A percentile compares a stretch with the other conserved stretches of the same genome.
phyloP scores from a whole-genome alignment of 1,140 invertebrate genomes.

The Bombus waltoni region DNA sequence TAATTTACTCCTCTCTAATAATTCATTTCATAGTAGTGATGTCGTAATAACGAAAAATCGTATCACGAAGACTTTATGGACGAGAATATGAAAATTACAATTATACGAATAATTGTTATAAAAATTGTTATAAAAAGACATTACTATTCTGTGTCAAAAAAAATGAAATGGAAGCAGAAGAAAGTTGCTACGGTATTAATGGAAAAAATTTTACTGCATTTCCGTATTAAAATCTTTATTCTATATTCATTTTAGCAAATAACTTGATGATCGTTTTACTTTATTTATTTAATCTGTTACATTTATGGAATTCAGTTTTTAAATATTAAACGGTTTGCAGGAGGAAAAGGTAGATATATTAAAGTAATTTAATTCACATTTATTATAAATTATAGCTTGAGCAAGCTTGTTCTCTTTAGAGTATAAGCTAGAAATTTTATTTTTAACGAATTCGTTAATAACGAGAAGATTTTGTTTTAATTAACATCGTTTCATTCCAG shows the following conservation, averaged over 20 bases:
- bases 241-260: background rate
- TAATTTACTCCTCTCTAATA: background rate
- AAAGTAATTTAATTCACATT: background rate
- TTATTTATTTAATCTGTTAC: background rate
- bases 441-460: background rate
- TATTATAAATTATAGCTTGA: background rate
- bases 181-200: background rate
- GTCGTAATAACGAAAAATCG: too few species aligned
- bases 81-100: background rate
- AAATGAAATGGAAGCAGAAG: background rate
- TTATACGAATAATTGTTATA: background rate
- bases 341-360: too few species aligned
- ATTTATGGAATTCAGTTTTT: background rate
- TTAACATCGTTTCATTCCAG: background rate
- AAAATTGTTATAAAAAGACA: background rate
- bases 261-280: background rate
- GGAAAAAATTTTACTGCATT: background rate
- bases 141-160: background rate
- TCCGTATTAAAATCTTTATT: too few species aligned
- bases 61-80: background rate
- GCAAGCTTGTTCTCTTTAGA: background rate
- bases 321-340: too few species aligned
- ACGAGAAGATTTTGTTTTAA: background rate
- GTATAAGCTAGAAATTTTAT: background rate
- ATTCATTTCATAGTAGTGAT: background rate